phyloP scores from a whole-genome alignment of 2,797 vertebrate genomes.

The Sebastes diaconus region DNA sequence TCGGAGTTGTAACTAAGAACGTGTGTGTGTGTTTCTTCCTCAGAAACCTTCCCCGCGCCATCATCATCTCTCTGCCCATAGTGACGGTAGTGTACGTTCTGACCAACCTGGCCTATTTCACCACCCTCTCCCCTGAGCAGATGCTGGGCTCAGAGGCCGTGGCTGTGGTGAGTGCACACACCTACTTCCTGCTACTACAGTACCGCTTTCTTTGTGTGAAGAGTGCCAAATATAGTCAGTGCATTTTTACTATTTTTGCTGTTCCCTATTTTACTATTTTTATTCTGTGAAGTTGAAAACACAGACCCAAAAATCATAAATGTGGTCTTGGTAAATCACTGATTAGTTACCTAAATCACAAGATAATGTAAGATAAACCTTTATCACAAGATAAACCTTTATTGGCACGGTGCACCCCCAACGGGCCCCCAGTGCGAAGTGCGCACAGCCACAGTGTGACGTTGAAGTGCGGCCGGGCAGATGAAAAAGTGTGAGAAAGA shows the following conservation, averaged over 20 bases:
- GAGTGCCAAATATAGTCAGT: not conserved
- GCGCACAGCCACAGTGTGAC: too few species aligned
- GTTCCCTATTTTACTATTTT: not conserved
- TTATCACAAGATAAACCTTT: too few species aligned
- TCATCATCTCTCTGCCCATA: conserved; percentile 96
- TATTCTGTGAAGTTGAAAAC: not conserved
- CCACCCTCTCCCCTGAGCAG: conserved; percentile 86
- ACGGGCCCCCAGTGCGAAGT: too few species aligned
- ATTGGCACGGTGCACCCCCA: too few species aligned
- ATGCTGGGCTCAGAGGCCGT: conserved; percentile 93
- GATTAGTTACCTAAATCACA: not conserved
- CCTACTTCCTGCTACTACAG: not conserved
- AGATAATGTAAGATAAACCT: not conserved
- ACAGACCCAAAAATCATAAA: not conserved
- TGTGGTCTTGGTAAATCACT: not conserved
- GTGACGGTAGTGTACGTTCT: conserved; percentile 95
- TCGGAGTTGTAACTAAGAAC: not conserved
- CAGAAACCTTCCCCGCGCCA: conserved; percentile 96
- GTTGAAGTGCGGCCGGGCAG: too few species aligned
- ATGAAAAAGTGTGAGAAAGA: too few species aligned
- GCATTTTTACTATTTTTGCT: not conserved
- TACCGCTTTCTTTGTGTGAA: not conserved
- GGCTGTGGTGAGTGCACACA: conserved; percentile 87
- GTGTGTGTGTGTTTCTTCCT: not conserved
- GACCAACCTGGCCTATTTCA: conserved; percentile 98